A percentile compares a stretch with the other conserved stretches of the same genome.
Evolutionary conservation across 2,888 invertebrate genomes (phyloP).

Genomic region (Lepetodrilus schrolli): DNA sequence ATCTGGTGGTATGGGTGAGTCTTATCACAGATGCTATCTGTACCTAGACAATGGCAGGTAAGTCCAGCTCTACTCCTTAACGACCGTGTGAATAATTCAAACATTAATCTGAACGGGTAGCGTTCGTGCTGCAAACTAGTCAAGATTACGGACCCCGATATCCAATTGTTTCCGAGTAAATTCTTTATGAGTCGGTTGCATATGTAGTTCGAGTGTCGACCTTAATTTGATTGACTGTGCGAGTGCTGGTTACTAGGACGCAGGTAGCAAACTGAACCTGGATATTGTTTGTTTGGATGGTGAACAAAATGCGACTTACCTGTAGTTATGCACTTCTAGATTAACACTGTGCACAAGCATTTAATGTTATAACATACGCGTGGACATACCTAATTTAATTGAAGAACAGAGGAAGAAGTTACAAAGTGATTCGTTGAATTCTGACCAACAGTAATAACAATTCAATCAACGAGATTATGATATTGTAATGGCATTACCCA

Average conservation of each 20-base stretch:
- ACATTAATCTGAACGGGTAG: constrained; percentile 16
- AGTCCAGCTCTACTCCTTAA: neutral
- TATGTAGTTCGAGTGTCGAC: neutral
- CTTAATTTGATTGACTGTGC: constrained; percentile 1
- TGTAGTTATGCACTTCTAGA: too few species aligned
- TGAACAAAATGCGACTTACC: too few species aligned
- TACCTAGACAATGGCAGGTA: neutral
- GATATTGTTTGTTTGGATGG: too few species aligned
- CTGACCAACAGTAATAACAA: too few species aligned
- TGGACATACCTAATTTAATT: too few species aligned
- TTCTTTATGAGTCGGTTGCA: constrained; percentile 7
- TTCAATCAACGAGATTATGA: too few species aligned
- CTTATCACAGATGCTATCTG: constrained; percentile 3
- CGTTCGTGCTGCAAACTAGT: constrained; percentile 4
- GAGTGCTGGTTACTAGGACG: neutral
- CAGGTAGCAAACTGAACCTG: neutral
- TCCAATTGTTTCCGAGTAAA: constrained; percentile 23
- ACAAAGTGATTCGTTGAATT: too few species aligned
- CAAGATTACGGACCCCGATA: constrained; percentile 7
- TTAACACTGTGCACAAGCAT: too few species aligned
- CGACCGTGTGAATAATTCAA: constrained; percentile 9
- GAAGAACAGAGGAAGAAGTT: too few species aligned
- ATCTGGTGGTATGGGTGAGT: neutral
- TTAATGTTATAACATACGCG: neutral
- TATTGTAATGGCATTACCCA: too few species aligned